These are phyloP conservation scores for Melanotaenia boesemani DNA, from an alignment of 2,797 vertebrate species.

Conservation along the genomic window DNA sequence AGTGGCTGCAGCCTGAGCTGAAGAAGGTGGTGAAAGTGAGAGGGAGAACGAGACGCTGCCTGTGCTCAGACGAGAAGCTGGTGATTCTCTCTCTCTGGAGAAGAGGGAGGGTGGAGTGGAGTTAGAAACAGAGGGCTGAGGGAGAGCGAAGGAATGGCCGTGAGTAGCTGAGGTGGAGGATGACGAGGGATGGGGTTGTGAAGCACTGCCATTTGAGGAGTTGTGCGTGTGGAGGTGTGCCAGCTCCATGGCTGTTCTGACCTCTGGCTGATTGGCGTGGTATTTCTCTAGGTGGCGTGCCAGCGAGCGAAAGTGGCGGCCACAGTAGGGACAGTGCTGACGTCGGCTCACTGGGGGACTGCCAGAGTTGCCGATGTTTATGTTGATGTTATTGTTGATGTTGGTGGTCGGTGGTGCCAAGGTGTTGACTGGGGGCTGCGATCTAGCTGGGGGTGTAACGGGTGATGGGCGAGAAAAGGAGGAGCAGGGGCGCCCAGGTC, in stretches of 20 bases:
- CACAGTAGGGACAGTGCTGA: slow-evolving; percentile 85
- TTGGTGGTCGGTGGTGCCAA: slow-evolving; percentile 79
- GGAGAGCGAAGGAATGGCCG: slow-evolving; percentile 74
- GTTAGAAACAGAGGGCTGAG: slow-evolving; percentile 71
- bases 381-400: slow-evolving; percentile 87
- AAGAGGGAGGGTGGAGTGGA: slow-evolving; percentile 73
- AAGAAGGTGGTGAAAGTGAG: slow-evolving; percentile 74
- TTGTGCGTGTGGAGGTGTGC: slow-evolving; percentile 71
- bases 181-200: slow-evolving; percentile 67
- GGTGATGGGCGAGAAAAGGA: slow-evolving; percentile 68
- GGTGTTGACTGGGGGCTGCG: slow-evolving; percentile 56
- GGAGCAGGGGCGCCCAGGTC: slow-evolving; percentile 74
- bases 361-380: slow-evolving; percentile 80
- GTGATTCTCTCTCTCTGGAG: slow-evolving; percentile 74
- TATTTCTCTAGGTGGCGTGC: slow-evolving; percentile 86
- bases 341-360: slow-evolving; percentile 66
- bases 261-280: slow-evolving; percentile 84
- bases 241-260: slow-evolving; percentile 83
- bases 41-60: slow-evolving; percentile 82
- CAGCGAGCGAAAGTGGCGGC: slow-evolving; percentile 84
- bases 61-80: slow-evolving; percentile 59
- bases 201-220: slow-evolving; percentile 54
- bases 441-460: slow-evolving; percentile 50
- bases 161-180: slow-evolving; percentile 62
- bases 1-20: slow-evolving; percentile 33